Evolutionary conservation across 2,888 invertebrate genomes (phyloP), one percentile per base, ranked within the genome.

Genomic region (Napeogenes inachia): DNA sequence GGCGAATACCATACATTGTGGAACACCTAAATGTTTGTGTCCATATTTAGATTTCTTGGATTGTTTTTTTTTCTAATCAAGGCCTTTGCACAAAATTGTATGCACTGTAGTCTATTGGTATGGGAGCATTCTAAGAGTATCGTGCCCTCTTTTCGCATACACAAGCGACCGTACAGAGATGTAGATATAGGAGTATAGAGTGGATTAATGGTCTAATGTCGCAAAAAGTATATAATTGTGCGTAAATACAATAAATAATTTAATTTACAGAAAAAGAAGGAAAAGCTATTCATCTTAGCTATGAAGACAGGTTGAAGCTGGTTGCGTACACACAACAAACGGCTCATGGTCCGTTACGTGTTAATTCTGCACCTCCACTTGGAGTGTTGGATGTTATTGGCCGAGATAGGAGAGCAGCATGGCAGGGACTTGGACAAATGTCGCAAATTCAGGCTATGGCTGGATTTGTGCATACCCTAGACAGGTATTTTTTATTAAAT

Each of bases 311-410:
- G 79, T 85, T 98, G 60, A 95, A 95, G 79, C 87, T 99, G 67
- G 96, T 98, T 21, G 98, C 98, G 2, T 96, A 95, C 76, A 97
- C 96, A 10, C 97, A 98, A 79, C 99, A 99, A 92, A 95, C 96
- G 8, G 92, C 92, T 12, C 95, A 97, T 84, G 99, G 99, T 0
- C 94, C 96, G 57, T 94, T 94, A 75, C 93, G 94, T 69, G 87
- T 94, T 2, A 94, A 93, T 58, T 93, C 94, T 59, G 92, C 93
- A 5, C 94, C 97, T 54, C 96, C 96, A 13, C 89, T 98, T 57
- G 99, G 99, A 32, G 97, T 98, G 1, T 87, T 99, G 46, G 98
- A 99, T 89, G 96, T 99, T 1, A 98, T 99, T 71, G 99, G 99
- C 2, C 94, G 95, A 77, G 98, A 99, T 79, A 92, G 99, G 65